Evolutionary conservation across 2,888 invertebrate species (phyloP), one percentile per base, ranked within the genome.

Genomic region (Chrysodeixis includens): DNA sequence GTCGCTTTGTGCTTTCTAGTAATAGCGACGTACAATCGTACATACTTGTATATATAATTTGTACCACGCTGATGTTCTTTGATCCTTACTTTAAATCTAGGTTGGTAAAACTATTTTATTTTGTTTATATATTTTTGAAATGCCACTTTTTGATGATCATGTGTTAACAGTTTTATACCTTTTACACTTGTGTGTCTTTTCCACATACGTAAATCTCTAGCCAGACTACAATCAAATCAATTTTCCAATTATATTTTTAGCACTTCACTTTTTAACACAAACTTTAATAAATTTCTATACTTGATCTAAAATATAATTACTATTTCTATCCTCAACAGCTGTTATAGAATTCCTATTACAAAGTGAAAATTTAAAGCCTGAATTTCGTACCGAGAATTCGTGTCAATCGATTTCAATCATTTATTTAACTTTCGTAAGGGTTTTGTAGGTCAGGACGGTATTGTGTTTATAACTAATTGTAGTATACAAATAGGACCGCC

Each of bases 1-100:
- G 71, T 78, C 77, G 84, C 84, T 84, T 84, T 86, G 83, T 86
- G 82, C 80, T 74, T 74, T 65, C 68, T 60, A 59, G 61, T 80
- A 81, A 84, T 82, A 74, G 72, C 62, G 74, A 74, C 63, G 60
- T 76, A 61, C 20, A 18, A 73, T 74, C 63, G 60, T 76, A 61
- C 20, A 18, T 18, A 20, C 40, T 16, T 51, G 30, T 62, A 30
- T 56, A 30, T 68, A 55, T 62, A 68, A 54, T 67, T 70, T 32
- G 10, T 49, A 61, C 56, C 55, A 66, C 30, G 30, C 53, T 18
- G 20, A 62, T 44, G 60, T 65, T 57, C 60, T 61, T 57, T 51
- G 56, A 54, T 59, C 14, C 30, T 54, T 53, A 20, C 65, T 67
- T 60, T 10, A 16, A 60, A 62, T 62, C 46, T 40, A 35, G 46